These are phyloP conservation scores for Pipa parva DNA, from an alignment of 2,113 vertebrate species.

Conservation along the genomic window DNA sequence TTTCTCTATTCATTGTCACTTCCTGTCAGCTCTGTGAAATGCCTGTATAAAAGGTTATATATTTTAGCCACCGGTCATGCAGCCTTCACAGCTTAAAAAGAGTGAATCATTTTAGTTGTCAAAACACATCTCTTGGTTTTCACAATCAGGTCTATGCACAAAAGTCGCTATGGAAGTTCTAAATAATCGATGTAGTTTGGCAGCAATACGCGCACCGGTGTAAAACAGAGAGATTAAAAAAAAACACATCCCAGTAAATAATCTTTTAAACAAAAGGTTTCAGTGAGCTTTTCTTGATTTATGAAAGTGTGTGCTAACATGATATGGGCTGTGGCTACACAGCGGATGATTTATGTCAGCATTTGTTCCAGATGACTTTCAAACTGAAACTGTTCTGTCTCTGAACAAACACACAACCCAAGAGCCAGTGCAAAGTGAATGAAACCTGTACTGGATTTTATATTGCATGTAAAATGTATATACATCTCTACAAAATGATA, in stretches of 20 bases:
- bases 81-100: conserved; percentile 20
- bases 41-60: conserved; percentile 13
- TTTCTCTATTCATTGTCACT: conserved; percentile 8
- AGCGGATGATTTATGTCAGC: conserved; percentile 10
- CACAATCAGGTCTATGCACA: conserved; percentile 4
- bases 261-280: neutral
- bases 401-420: too few relatives aligned
- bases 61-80: conserved; percentile 17
- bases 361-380: neutral
- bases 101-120: conserved; percentile 24
- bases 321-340: conserved; percentile 1
- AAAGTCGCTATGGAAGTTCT: conserved; percentile 2
- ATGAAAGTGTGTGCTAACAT: conserved; percentile 5
- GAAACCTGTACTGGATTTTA: too few relatives aligned
- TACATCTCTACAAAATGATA: too few relatives aligned
- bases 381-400: conserved; percentile 5
- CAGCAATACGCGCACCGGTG: neutral
- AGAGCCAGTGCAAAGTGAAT: too few relatives aligned
- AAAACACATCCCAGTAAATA: neutral
- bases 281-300: neutral
- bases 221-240: neutral
- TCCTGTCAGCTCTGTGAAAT: conserved; percentile 1
- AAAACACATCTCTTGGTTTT: conserved; percentile 21
- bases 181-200: neutral
- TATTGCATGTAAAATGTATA: too few relatives aligned